These are phyloP conservation scores for Dendrolimus punctatus DNA, from an alignment of 1,140 invertebrate genomes.

Conservation along the genomic window DNA sequence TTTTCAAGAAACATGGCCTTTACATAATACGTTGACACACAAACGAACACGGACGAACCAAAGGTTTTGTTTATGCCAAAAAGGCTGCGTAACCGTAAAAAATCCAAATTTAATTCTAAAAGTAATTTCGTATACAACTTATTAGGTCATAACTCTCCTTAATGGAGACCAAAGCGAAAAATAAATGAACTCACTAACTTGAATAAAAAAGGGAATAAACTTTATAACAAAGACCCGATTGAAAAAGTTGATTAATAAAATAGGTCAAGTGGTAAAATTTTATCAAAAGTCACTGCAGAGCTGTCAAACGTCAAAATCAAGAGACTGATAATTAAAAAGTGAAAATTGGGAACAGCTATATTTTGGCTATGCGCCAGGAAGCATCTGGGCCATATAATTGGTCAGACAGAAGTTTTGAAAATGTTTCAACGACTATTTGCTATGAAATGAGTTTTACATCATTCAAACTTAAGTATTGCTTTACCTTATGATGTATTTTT, in stretches of 20 bases:
- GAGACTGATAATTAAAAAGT: conserved; percentile 61
- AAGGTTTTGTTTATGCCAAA: too few relatives aligned
- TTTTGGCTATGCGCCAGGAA: conserved; percentile 49
- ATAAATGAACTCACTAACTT: not conserved
- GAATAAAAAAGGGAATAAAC: not conserved
- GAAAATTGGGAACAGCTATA: conserved; percentile 55
- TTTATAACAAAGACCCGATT: conserved; percentile 6
- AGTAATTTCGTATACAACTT: too few relatives aligned
- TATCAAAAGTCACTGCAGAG: conserved; percentile 37
- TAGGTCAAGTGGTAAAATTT: conserved; percentile 37
- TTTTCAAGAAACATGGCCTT: too few relatives aligned
- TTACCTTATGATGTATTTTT: too few relatives aligned
- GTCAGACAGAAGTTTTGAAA: conserved; percentile 33
- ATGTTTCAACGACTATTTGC: not conserved
- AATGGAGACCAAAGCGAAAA: too few relatives aligned
- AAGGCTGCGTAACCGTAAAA: too few relatives aligned
- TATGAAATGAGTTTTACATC: too few relatives aligned
- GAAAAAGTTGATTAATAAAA: conserved; percentile 6
- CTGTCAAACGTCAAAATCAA: conserved; percentile 47
- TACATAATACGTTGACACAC: too few relatives aligned
- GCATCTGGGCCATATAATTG: conserved; percentile 53
- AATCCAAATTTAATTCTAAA: too few relatives aligned
- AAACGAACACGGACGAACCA: too few relatives aligned
- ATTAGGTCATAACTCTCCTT: too few relatives aligned
- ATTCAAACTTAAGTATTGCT: too few relatives aligned